These are phyloP conservation scores for Etheostoma cragini DNA, from an alignment of 2,113 vertebrate genomes.

Conservation along the genomic window DNA sequence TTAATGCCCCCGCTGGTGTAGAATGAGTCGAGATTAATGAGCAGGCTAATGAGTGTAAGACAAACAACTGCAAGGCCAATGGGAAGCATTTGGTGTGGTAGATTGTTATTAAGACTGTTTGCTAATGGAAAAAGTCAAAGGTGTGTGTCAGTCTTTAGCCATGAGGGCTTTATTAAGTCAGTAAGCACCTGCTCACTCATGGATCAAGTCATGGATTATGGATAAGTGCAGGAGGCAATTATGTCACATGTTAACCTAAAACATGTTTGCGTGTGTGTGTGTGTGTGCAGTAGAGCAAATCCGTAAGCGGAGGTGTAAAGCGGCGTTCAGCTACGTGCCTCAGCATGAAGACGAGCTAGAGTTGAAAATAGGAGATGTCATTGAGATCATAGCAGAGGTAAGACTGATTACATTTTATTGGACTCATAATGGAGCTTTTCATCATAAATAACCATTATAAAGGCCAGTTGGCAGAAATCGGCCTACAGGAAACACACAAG, in stretches of 20 bases:
- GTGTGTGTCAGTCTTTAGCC: constrained; percentile 3
- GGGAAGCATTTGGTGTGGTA: constrained; percentile 5
- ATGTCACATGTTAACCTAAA: constrained; percentile 6
- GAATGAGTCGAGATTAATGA: constrained; percentile 50
- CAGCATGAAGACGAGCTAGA: constrained; percentile 98
- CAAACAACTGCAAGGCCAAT: constrained; percentile 34
- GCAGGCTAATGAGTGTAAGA: constrained; percentile 34
- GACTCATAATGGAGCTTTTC: neutral
- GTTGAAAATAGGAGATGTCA: constrained; percentile 96
- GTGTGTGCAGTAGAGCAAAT: constrained; percentile 87
- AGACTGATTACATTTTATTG: neutral
- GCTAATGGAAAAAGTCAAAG: constrained; percentile 42
- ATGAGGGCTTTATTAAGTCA: constrained; percentile 18
- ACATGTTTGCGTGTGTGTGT: constrained; percentile 35
- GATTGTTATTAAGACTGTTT: neutral
- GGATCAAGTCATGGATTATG: constrained; percentile 13
- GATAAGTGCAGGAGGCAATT: constrained; percentile 11
- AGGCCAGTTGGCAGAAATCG: neutral
- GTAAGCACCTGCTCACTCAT: constrained; percentile 9
- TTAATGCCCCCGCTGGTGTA: constrained; percentile 36
- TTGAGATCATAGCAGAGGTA: constrained; percentile 95
- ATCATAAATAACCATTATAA: neutral
- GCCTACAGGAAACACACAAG: neutral
- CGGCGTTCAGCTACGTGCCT: constrained; percentile 96
- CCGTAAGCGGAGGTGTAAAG: constrained; percentile 94